Conservation (phyloP, 2,797 vertebrate genomes). For the Sebastolobus altivelis region DNA sequence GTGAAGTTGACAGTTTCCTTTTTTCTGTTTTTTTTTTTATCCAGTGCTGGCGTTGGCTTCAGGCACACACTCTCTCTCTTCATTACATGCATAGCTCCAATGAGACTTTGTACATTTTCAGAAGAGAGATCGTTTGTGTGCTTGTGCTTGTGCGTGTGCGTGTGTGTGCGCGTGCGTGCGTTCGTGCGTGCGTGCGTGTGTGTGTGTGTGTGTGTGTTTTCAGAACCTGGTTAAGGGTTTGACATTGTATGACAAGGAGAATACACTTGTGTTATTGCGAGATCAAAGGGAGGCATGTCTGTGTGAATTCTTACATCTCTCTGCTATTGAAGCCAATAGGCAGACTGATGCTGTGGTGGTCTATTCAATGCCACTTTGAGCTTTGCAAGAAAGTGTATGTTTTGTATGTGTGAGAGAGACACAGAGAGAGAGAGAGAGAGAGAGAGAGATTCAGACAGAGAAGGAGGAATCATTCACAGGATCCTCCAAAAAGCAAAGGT, state of each 20-base stretch:
- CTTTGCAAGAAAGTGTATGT: constrained; percentile 35
- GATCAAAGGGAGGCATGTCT: constrained; percentile 76
- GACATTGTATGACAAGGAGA: constrained; percentile 61
- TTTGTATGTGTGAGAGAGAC: constrained; percentile 26
- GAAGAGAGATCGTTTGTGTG: constrained; percentile 44
- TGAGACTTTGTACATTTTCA: constrained; percentile 68
- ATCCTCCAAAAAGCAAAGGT: constrained; percentile 17
- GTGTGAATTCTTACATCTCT: constrained; percentile 56
- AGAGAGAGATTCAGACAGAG: not conserved
- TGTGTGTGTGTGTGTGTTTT: constrained; percentile 23
- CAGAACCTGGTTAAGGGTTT: constrained; percentile 65
- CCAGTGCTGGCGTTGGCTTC: constrained; percentile 55
- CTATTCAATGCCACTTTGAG: constrained; percentile 43
- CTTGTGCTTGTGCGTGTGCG: constrained; percentile 15
- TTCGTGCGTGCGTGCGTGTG: too few species aligned
- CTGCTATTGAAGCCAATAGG: constrained; percentile 38
- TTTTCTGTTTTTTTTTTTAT: constrained; percentile 24
- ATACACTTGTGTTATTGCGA: constrained; percentile 67
- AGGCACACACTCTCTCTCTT: constrained; percentile 51
- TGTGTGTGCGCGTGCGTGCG: not conserved
- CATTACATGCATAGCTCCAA: constrained; percentile 61
- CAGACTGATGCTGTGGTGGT: constrained; percentile 33
- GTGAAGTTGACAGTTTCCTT: constrained; percentile 48
- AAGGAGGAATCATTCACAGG: constrained; percentile 14
- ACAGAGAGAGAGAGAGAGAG: not conserved